phyloP scores from a whole-genome alignment of 2,888 invertebrate genomes.

The Galerucella calmariensis region DNA sequence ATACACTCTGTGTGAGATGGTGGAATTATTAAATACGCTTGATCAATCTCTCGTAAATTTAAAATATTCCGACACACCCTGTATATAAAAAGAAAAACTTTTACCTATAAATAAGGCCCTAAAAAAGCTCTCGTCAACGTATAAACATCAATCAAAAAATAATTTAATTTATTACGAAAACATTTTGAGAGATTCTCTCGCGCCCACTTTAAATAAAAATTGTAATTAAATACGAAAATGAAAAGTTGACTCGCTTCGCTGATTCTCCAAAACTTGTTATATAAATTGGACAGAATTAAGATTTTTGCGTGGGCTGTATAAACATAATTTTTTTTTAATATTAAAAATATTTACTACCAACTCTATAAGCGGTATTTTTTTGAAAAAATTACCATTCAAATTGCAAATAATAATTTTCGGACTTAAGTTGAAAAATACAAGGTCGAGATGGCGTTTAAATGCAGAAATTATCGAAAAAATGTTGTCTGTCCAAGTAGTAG shows the following conservation, averaged over 20 bases:
- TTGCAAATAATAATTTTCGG: constrained; percentile 36
- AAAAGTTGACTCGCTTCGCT: constrained; percentile 4
- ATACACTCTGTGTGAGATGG: constrained; percentile 7
- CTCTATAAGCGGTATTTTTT: constrained; percentile 19
- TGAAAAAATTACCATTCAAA: constrained; percentile 42
- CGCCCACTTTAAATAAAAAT: constrained; percentile 11
- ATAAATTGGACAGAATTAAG: constrained; percentile 26
- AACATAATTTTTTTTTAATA: constrained; percentile 31
- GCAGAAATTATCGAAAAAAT: constrained; percentile 43
- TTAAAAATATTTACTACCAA: constrained; percentile 32
- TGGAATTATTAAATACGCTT: no score
- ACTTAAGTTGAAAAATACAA: constrained; percentile 35
- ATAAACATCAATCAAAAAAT: constrained; percentile 2
- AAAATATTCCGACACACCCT: not conserved
- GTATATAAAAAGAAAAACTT: not conserved
- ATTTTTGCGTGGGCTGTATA: constrained; percentile 26
- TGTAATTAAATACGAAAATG: constrained; percentile 5
- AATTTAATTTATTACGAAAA: constrained; percentile 3
- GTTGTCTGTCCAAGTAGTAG: constrained; percentile 24
- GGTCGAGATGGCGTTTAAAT: constrained; percentile 33
- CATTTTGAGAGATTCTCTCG: not conserved
- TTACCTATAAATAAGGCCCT: not conserved
- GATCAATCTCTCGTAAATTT: not conserved
- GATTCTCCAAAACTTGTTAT: constrained; percentile 17
- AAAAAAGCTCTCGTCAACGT: constrained; percentile 4